phyloP scores from a whole-genome alignment of 2,113 vertebrate genomes.

The Rhynchopsitta pachyrhyncha region DNA sequence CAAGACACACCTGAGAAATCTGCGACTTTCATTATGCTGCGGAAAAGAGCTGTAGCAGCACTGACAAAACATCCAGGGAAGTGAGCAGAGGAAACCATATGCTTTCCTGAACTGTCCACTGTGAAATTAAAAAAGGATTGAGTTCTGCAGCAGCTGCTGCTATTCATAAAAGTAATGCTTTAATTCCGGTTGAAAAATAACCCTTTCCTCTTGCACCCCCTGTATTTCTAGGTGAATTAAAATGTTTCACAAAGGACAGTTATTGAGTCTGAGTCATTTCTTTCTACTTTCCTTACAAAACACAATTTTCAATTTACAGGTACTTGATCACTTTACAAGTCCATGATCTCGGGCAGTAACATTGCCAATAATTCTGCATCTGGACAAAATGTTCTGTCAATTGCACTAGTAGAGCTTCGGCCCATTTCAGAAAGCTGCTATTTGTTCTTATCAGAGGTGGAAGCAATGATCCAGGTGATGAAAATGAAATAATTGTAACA shows the following conservation, averaged over 20 bases:
- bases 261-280: background rate
- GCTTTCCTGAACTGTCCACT: background rate
- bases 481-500: background rate
- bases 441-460: background rate
- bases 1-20: background rate
- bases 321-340: background rate
- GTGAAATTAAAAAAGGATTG: background rate
- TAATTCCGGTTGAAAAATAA: background rate
- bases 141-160: background rate
- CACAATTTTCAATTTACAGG: background rate
- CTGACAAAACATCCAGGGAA: background rate
- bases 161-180: background rate
- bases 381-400: background rate
- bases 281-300: background rate
- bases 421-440: background rate
- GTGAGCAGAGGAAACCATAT: background rate
- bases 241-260: background rate
- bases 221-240: background rate
- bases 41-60: background rate
- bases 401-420: background rate
- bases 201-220: rapidly evolving
- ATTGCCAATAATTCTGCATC: background rate
- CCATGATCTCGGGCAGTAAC: background rate
- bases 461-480: background rate
- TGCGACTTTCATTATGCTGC: background rate